Evolutionary conservation across 2,113 vertebrate genomes (phyloP).

Genomic region (Ifrita kowaldi): DNA sequence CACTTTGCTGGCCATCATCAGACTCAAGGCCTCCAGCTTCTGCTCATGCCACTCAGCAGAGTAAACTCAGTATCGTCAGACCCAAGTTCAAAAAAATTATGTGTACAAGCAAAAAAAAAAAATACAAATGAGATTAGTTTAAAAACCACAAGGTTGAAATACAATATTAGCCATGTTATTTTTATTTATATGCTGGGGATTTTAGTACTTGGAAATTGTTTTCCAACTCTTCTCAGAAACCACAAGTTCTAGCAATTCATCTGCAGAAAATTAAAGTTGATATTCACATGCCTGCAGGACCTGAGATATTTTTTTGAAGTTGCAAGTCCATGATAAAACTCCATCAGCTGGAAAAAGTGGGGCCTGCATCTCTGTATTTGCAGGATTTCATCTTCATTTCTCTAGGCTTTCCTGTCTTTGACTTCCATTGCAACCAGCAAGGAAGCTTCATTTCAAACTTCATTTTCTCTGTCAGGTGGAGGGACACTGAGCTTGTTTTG

Average conservation of each 20-base stretch:
- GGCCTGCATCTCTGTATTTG: neutral
- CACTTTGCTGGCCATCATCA: neutral
- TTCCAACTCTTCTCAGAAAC: neutral
- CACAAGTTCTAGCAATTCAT: neutral
- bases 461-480: no score
- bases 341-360: neutral
- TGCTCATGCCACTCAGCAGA: neutral
- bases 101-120: neutral
- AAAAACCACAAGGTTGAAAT: neutral
- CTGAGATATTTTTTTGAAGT: neutral
- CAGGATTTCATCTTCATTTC: no score
- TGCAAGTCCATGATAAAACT: neutral
- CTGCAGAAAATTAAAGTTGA: neutral
- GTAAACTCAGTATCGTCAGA: neutral
- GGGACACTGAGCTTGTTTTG: no score
- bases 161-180: neutral
- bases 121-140: neutral
- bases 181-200: neutral
- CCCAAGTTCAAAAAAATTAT: neutral
- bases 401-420: no score
- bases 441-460: no score
- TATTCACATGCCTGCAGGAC: neutral
- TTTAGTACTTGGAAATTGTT: neutral
- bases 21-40: neutral
- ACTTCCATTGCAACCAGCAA: no score